A percentile compares a stretch with the other conserved stretches of the same genome.
These are phyloP conservation scores for Glandiceps talaboti DNA, from an alignment of 53 echinoderm and acorn worm species.

Conservation along the genomic window DNA sequence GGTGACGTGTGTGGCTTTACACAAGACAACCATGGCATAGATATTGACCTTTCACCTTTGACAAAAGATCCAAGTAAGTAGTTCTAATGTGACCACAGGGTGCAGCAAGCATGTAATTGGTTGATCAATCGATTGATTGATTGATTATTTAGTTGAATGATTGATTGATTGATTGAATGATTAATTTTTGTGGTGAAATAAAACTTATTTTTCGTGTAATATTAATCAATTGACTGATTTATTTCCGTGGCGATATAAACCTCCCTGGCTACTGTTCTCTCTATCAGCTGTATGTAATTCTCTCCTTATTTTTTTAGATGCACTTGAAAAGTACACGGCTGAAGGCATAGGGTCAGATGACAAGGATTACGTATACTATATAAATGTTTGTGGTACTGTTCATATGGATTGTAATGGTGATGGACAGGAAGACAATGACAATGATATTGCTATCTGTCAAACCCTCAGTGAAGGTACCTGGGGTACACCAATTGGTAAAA, in stretches of 20 bases:
- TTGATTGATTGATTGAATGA: too few species aligned
- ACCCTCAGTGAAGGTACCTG: background rate
- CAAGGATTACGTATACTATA: slow-evolving; percentile 14
- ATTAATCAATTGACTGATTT: too few species aligned
- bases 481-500: background rate
- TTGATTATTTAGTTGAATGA: too few species aligned
- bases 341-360: background rate
- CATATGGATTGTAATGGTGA: background rate
- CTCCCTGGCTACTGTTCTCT: too few species aligned
- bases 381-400: slow-evolving; percentile 18
- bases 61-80: slow-evolving; percentile 6
- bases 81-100: too few species aligned
- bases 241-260: too few species aligned
- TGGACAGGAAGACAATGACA: background rate
- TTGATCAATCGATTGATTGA: too few species aligned
- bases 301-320: background rate
- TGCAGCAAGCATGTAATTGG: too few species aligned
- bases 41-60: slow-evolving; percentile 63
- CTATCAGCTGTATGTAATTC: too few species aligned
- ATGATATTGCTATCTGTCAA: background rate
- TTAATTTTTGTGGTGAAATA: too few species aligned
- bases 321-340: background rate
- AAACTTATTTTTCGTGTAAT: too few species aligned
- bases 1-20: slow-evolving; percentile 45
- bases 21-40: slow-evolving; percentile 47